Base-by-base conservation (phyloP, 2,113 vertebrate species). In the Ictidomys tridecemlineatus region DNA sequence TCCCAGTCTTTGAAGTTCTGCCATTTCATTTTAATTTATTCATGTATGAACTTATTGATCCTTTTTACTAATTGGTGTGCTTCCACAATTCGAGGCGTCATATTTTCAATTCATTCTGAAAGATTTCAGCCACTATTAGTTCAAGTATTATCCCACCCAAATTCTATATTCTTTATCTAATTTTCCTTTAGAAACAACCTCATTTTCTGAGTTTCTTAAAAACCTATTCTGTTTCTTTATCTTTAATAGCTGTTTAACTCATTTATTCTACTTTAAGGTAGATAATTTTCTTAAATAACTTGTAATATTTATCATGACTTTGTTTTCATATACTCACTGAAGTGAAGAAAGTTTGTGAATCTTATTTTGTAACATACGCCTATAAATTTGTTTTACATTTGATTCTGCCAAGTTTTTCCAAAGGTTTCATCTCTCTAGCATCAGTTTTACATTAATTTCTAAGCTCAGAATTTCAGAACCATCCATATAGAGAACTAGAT, bases 21-120 rank as follows among this genome's bases (percentile, higher is more conserved):
- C 2, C 70, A 70, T 65, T 95, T 91, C 20, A 80, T 63, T 85
- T 51, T 30, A 73, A 30, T 24, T 53, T 26, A 70, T 63, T 20
- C 42, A 65, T 16, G 42, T 65, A 56, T 65, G 18, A 86, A 61
- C 53, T 72, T 65, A 63, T 48, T 80, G 56, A 65, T 86, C n/a
- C 11, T 73, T n/a, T 73, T 42, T 84, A 82, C 28, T n/a, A 37
- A 11, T 61, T 53, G 61, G 8, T 53, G 20, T 53, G 2, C 77
- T 74, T 73, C 74, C 70, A 73, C 39, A 86, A 22, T 34, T 72
- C 85, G 42, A 91, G 22, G 51, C 79, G 28, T 72, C n/a, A 58
- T 34, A 85, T 34, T n/a, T 94, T 58, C 69, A 48, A 87, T 48
- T 20, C 51, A 96, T 34, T 82, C 82, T 48, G 53, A 87, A 94